Base-by-base conservation (phyloP, 2,797 vertebrate genomes). In the Etheostoma nigrum region DNA sequence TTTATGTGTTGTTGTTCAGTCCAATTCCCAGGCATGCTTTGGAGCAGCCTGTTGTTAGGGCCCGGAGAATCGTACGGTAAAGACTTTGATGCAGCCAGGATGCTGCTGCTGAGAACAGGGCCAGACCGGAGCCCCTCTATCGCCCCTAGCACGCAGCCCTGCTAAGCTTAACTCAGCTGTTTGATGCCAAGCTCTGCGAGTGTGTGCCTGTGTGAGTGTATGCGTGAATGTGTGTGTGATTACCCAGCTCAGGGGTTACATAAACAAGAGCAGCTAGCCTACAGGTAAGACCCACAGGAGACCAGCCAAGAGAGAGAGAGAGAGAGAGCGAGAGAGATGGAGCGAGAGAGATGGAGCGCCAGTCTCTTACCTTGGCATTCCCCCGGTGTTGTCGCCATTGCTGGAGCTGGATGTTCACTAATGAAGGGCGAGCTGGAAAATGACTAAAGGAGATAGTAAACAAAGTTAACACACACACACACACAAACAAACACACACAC, bases 241-340 rank as follows among this genome's bases (percentile, higher is more conserved):
- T 88, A 86, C 82, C 82, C 77, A 84, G 82, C 91, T 90, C 79
- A 86, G 84, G 86, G 90, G 91, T 92, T 90, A 91, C 86, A 84
- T 90, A 92, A 93, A 94, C 92, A 92, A 90, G 87, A 91, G 83
- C 86, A 91, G 85, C 85, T 88, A 91, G 89, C 91, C 92, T 91
- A 89, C 91, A 94, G 92, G 91, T 93, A 91, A 91, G 86, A 84
- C 88, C 89, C 89, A 91, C 90, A 76, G 84, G 90, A 91, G 92
- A 92, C 85, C 80, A 85, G 83, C 79, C 40, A 49, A 69, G 82
- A 82, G 75, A 82, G 84, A 75, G 75, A 82, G 84, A 75, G 82
- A 78, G 61, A 4, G 69, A 85, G 88, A 81, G 82, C 76, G 63
- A 4, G 69, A 85, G 88, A 81, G 82, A 78, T 61, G 3, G 69